These are phyloP conservation scores for Threskiornis aethiopicus DNA, from an alignment of 2,797 vertebrate species.

Conservation along the genomic window DNA sequence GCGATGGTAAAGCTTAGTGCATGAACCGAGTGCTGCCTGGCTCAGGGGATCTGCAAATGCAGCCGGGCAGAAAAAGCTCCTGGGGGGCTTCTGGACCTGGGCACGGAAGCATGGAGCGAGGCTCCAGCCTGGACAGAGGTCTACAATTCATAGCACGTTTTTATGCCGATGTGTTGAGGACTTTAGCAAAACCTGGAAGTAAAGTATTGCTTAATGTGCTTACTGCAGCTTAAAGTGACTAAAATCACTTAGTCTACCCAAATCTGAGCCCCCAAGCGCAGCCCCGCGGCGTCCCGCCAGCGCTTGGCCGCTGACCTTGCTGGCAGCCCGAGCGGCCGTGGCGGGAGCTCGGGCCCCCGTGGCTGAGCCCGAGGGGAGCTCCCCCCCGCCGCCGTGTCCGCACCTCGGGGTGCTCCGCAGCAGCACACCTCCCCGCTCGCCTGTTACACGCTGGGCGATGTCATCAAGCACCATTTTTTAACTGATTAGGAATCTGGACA, in stretches of 20 bases:
- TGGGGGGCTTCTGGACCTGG: not conserved
- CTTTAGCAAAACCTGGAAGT: not conserved
- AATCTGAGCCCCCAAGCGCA: not conserved
- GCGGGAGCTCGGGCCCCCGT: not conserved
- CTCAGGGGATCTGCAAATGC: not conserved
- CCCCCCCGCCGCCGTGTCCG: not conserved
- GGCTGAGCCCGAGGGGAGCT: not conserved
- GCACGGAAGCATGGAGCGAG: rapidly evolving
- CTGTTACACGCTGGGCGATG: not conserved
- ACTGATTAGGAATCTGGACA: not conserved
- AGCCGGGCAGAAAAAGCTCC: not conserved
- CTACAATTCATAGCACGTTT: not conserved
- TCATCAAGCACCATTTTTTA: not conserved
- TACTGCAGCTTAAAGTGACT: not conserved
- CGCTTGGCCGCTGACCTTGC: not conserved
- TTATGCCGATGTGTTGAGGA: not conserved
- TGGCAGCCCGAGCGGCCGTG: not conserved
- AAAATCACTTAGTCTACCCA: rapidly evolving
- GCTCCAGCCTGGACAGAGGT: not conserved
- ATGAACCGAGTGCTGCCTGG: not conserved
- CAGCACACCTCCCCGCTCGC: not conserved
- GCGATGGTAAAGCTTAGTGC: rapidly evolving
- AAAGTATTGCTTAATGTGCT: not conserved
- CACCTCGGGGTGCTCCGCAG: not conserved
- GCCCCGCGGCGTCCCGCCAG: rapidly evolving